Evolutionary conservation across 1,140 invertebrate species (phyloP).

Genomic region (Popillia japonica): DNA sequence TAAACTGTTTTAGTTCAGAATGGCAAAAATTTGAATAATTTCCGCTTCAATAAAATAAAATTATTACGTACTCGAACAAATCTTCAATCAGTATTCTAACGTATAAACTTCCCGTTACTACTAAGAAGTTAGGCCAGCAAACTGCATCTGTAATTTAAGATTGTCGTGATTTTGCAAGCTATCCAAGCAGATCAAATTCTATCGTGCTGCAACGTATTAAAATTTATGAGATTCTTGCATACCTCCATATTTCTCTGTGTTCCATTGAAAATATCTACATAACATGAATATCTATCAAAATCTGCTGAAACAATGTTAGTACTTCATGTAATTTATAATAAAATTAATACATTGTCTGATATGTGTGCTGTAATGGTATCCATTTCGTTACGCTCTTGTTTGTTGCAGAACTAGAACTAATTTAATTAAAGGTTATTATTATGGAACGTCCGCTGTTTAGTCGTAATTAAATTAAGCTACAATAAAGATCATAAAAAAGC

Average conservation of each 20-base stretch:
- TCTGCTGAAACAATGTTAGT: too few relatives aligned
- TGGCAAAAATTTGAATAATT: conserved; percentile 19
- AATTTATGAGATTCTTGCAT: conserved; percentile 30
- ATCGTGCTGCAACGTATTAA: not conserved
- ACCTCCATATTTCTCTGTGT: not conserved
- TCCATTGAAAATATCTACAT: too few relatives aligned
- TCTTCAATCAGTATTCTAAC: not conserved
- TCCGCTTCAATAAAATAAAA: conserved; percentile 1
- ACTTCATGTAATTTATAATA: too few relatives aligned
- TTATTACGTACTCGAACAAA: conserved; percentile 28
- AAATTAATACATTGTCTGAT: too few relatives aligned
- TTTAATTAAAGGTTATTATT: too few relatives aligned
- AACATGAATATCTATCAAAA: too few relatives aligned
- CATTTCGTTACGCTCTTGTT: too few relatives aligned
- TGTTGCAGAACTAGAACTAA: too few relatives aligned
- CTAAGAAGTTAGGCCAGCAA: conserved; percentile 11
- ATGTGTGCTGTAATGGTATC: too few relatives aligned
- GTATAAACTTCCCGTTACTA: not conserved
- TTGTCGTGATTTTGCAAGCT: conserved; percentile 25
- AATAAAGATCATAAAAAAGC: too few relatives aligned
- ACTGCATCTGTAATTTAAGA: conserved; percentile 34
- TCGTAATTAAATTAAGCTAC: too few relatives aligned
- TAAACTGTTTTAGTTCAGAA: not conserved
- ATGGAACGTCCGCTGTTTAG: too few relatives aligned
- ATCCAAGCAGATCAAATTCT: conserved; percentile 28